Base-by-base conservation (phyloP, 92 coral and sea anemone genomes). In the Porites evermanni region DNA sequence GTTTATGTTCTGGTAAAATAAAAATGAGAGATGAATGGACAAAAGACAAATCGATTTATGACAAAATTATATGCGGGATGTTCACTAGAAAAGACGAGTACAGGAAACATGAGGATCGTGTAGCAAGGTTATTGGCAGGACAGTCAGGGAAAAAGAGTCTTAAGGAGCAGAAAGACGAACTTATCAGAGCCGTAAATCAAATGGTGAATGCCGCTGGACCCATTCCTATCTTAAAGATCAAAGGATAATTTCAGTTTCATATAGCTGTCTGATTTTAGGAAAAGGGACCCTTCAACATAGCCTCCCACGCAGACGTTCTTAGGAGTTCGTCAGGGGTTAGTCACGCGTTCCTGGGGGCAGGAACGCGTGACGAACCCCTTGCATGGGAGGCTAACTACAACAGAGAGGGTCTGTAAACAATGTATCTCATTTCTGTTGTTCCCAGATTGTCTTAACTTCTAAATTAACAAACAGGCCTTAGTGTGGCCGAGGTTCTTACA, bases 181-280 rank as follows among this genome's bases (percentile, higher is more conserved):
- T 97, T 23, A 90, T 97, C 23, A 87, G 90, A 12, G 99, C 97
- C 64, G 93, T 97, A 9, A 92, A 93, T 71, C 89, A 82, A 65
- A 96, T 97, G 91, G 99, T 96, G 20, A 84, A 88, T 10, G 89
- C 95, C 52, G 91, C 99, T 0, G 99, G 99, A 8, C 99, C 99
- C 8, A 79, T 97, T 54, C 99, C 99, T 60, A 71, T 77, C 24
- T 72, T 97, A 66, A 70, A 79, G 78, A 72, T 94, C n/a, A 78
- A 71, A 17, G 95, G 89, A 12, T 88, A 81, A 81, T 89, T 51
- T 38, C 47, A 38, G 0, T 38, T 38, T 38, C 0, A 38, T 0
- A 38, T 38, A 38, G 5, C 47, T 38, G 47, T 38, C 5, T 38
- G 47, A 0, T 38, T 38, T 38, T 38, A 5, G 47, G 47, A 4